Conservation (phyloP, 2,113 vertebrate species). For the Penelope pileata region DNA sequence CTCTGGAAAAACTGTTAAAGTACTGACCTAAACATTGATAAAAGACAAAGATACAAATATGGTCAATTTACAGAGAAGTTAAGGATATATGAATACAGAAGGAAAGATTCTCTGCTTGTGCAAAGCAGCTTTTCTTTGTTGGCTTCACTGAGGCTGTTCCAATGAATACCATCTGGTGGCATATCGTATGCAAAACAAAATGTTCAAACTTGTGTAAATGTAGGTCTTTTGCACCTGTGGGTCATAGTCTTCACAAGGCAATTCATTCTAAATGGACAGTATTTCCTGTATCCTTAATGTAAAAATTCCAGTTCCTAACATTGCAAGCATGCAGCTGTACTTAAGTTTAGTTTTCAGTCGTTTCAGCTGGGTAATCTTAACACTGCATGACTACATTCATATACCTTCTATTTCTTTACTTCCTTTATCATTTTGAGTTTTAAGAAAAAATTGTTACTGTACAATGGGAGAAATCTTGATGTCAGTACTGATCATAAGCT, state of each 20-base stretch:
- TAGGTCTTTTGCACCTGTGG: background rate
- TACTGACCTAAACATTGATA: conserved; percentile 38
- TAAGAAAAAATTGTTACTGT: background rate
- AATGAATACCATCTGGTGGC: background rate
- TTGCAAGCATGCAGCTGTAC: background rate
- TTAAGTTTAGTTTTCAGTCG: background rate
- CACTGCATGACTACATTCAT: background rate
- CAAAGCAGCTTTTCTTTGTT: background rate
- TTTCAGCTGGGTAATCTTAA: background rate
- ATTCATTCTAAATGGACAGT: background rate
- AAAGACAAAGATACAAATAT: conserved; percentile 24
- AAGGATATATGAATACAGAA: conserved; percentile 2
- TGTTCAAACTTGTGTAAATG: background rate
- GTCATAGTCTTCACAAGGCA: background rate
- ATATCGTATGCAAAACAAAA: background rate
- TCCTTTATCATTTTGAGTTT: background rate
- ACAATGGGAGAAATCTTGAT: background rate
- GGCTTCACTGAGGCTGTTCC: background rate
- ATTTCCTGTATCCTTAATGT: background rate
- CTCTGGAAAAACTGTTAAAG: conserved; percentile 15
- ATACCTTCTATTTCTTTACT: background rate
- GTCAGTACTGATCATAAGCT: background rate
- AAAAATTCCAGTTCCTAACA: background rate
- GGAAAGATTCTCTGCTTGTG: background rate
- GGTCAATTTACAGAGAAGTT: conserved; percentile 23